phyloP scores from a whole-genome alignment of 2,888 invertebrate genomes.

The Sialis lutaria region DNA sequence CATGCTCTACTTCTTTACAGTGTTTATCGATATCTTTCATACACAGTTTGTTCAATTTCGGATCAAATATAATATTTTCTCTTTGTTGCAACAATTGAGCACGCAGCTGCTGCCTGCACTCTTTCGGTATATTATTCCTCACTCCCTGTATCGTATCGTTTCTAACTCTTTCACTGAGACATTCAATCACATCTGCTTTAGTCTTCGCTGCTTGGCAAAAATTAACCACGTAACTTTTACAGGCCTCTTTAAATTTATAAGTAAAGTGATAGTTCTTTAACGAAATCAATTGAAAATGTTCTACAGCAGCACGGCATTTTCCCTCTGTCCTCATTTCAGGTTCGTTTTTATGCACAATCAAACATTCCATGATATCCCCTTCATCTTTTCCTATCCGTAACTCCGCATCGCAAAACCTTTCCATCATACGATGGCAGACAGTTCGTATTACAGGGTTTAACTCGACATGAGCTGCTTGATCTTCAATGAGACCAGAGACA shows the following conservation, averaged over 20 bases:
- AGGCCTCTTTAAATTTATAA: constrained; percentile 87
- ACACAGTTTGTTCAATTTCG: constrained; percentile 68
- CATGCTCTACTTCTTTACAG: constrained; percentile 51
- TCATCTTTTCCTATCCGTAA: constrained; percentile 54
- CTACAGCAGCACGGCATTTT: constrained; percentile 84
- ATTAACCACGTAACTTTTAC: constrained; percentile 59
- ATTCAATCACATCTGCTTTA: constrained; percentile 66
- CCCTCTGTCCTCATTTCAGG: constrained; percentile 55
- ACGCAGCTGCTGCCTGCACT: constrained; percentile 79
- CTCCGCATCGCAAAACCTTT: constrained; percentile 53
- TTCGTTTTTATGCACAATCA: constrained; percentile 82
- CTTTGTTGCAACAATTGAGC: constrained; percentile 84
- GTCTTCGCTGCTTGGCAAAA: constrained; percentile 52
- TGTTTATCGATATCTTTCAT: constrained; percentile 54
- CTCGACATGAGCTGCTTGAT: constrained; percentile 74
- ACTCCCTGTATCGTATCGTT: constrained; percentile 68
- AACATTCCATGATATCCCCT: constrained; percentile 85
- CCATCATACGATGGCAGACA: constrained; percentile 67
- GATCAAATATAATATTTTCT: constrained; percentile 76
- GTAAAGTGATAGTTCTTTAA: constrained; percentile 88
- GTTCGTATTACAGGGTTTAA: constrained; percentile 75
- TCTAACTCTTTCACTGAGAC: constrained; percentile 78
- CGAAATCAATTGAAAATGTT: constrained; percentile 91
- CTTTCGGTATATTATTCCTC: constrained; percentile 66
- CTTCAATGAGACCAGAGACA: constrained; percentile 73